Conservation (phyloP, 2,888 invertebrate genomes). For the Microchrysa polita region DNA sequence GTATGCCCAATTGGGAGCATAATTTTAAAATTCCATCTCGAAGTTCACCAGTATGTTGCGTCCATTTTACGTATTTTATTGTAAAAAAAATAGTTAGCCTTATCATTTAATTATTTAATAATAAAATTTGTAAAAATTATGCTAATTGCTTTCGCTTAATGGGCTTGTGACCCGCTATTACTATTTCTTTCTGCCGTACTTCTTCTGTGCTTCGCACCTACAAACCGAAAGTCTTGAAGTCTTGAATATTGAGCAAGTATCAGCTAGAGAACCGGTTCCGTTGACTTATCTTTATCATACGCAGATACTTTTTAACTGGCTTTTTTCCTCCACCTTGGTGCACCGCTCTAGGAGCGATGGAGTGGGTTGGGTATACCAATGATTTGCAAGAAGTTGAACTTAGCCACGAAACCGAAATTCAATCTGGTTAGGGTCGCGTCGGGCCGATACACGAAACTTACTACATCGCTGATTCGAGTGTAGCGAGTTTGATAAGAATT, state of each 20-base stretch:
- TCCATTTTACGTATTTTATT: neutral
- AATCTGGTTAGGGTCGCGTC: no score
- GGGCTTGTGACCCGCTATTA: no score
- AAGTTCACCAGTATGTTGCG: slow-evolving; percentile 9
- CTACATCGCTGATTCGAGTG: neutral
- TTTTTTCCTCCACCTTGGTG: neutral
- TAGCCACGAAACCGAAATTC: no score
- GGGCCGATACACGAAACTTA: no score
- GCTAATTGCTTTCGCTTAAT: slow-evolving; percentile 4
- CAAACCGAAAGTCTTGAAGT: slow-evolving; percentile 1
- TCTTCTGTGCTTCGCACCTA: neutral
- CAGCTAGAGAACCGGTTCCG: neutral
- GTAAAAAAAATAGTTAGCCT: slow-evolving; percentile 18
- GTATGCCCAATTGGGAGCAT: slow-evolving; percentile 75
- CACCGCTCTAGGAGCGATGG: neutral
- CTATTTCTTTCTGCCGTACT: neutral
- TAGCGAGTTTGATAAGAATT: neutral
- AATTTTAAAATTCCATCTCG: slow-evolving; percentile 15
- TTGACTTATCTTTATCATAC: neutral
- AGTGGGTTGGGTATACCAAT: neutral
- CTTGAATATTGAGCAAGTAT: slow-evolving; percentile 5
- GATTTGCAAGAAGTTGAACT: neutral
- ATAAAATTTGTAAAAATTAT: slow-evolving; percentile 21
- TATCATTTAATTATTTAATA: slow-evolving; percentile 30
- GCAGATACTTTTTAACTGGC: neutral